Evolutionary conservation across 2,113 vertebrate species (phyloP).

Genomic region (Toxostoma redivivum): DNA sequence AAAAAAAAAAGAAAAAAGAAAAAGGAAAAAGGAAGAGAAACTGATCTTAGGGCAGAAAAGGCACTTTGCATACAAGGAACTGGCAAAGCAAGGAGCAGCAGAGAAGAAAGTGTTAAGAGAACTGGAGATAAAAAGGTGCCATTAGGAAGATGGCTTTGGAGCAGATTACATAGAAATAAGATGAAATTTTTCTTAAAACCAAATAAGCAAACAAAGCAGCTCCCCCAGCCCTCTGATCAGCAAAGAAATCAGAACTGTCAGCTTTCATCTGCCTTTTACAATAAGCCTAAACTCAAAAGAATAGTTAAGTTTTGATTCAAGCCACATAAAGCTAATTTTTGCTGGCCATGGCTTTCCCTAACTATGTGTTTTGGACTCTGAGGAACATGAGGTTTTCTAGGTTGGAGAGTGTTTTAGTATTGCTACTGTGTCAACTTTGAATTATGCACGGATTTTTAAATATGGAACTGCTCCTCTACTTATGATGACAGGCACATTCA

Average conservation of each 20-base stretch:
- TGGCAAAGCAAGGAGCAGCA: background rate
- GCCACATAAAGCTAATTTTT: slow-evolving; percentile 15
- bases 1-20: no score
- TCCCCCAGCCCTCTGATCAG: background rate
- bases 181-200: background rate
- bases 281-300: slow-evolving; percentile 2
- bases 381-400: background rate
- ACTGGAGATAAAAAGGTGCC: background rate
- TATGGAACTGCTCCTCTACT: slow-evolving; percentile 41
- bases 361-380: background rate
- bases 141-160: background rate
- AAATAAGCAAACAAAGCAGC: background rate
- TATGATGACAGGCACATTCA: slow-evolving; percentile 63
- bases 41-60: background rate
- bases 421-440: slow-evolving; percentile 41
- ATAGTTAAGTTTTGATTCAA: slow-evolving; percentile 9
- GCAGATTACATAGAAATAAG: background rate
- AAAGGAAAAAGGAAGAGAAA: background rate
- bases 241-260: slow-evolving; percentile 43
- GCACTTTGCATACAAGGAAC: background rate
- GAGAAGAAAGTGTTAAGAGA: background rate
- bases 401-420: background rate
- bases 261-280: background rate
- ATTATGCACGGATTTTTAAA: slow-evolving; percentile 47
- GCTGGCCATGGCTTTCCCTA: background rate